Base-by-base conservation (phyloP, 1,140 invertebrate species). In the Macrosteles quadrilineatus region DNA sequence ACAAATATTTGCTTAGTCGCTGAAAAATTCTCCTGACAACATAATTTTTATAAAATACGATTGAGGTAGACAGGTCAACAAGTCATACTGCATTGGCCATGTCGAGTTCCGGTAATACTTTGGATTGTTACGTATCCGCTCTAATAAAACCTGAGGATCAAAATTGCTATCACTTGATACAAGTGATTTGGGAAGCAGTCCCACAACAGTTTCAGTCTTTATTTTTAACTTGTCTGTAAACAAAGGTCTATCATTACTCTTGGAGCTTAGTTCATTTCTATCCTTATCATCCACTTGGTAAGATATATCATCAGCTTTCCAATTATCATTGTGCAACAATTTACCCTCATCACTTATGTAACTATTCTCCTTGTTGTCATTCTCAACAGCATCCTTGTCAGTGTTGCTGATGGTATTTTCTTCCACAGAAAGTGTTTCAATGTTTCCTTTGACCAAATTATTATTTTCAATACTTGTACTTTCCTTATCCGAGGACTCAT, bases 1-100 rank as follows among this genome's bases (percentile, higher is more conserved):
- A n/a, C n/a, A n/a, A n/a, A n/a, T n/a, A n/a, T n/a, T n/a, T n/a
- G n/a, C 6, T 29, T 30, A 59, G n/a, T 59, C 55, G 64, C 47
- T 53, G 40, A 68, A 86, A 78, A 86, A 86, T 83, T 92, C 89
- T 17, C 90, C 90, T 47, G 87, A 84, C 55, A 91, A 80, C n/a
- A 89, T 90, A 79, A 91, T 85, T 71, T 88, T 83, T 80, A 88
- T 86, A 53, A 90, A 79, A 77, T 90, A 92, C 50, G 89, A 85
- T 68, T 88, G 88, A 25, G 89, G 86, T 57, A 87, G 84, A 75
- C 90, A 91, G 29, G 85, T 83, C 29, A 92, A 75, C 4, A 87
- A 74, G n/a, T 87, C 80, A 77, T 86, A 88, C 74, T 84, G 83
- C 55, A 77, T 74, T 72, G 78, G 78, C 72, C 80, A 82, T 23